Evolutionary conservation across 2,113 vertebrate species (phyloP).

Genomic region (Rhombomys opimus): DNA sequence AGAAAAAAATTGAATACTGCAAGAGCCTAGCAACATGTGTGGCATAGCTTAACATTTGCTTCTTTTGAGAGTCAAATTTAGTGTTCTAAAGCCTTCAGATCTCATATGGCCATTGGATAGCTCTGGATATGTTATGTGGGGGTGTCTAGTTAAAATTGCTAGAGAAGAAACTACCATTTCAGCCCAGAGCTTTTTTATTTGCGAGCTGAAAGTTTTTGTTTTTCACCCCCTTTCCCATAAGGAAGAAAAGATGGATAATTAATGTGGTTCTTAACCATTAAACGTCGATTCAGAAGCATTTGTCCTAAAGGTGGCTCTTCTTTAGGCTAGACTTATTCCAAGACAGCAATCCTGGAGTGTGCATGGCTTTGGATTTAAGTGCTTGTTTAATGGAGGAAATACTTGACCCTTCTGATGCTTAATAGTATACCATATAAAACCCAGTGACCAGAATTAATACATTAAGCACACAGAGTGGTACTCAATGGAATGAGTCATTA

Average conservation of each 20-base stretch:
- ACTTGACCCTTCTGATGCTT: slow-evolving; percentile 17
- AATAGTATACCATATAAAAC: neutral
- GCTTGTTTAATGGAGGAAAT: neutral
- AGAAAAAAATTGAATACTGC: slow-evolving; percentile 62
- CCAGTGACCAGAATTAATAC: slow-evolving; percentile 21
- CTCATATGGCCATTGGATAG: slow-evolving; percentile 65
- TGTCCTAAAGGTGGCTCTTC: neutral
- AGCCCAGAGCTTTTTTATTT: slow-evolving; percentile 64
- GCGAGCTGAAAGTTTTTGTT: slow-evolving; percentile 59
- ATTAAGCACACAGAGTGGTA: slow-evolving; percentile 7
- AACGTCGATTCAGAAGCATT: slow-evolving; percentile 40
- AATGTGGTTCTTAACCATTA: slow-evolving; percentile 35
- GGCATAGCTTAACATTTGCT: slow-evolving; percentile 62
- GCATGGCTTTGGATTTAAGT: slow-evolving; percentile 53
- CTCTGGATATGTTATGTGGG: neutral
- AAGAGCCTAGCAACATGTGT: slow-evolving; percentile 66
- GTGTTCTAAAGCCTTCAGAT: slow-evolving; percentile 67
- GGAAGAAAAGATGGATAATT: slow-evolving; percentile 56
- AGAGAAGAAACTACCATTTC: slow-evolving; percentile 42
- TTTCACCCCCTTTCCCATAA: neutral
- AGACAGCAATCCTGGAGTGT: neutral
- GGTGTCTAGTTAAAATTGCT: slow-evolving; percentile 58
- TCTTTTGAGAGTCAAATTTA: slow-evolving; percentile 75
- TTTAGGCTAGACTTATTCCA: slow-evolving; percentile 7
- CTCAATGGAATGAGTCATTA: neutral